Conservation (phyloP, 1,140 invertebrate genomes). For the Saxidomus purpurata region DNA sequence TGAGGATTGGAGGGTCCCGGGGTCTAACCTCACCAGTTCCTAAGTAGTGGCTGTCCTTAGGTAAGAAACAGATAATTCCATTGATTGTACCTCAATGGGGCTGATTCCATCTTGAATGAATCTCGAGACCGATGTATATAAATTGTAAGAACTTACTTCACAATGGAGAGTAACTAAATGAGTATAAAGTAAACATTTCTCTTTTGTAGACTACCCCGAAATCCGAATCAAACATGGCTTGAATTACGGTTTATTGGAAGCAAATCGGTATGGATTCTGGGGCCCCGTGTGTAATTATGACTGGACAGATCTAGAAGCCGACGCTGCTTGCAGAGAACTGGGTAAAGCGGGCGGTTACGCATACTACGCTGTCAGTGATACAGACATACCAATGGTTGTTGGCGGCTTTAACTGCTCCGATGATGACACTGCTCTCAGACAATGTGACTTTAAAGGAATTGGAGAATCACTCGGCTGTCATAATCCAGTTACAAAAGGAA, state of each 20-base stretch:
- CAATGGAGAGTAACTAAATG: too few species aligned
- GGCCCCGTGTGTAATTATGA: slow-evolving; percentile 69
- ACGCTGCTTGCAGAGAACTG: slow-evolving; percentile 62
- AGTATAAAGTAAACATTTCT: too few species aligned
- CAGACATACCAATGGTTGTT: slow-evolving; percentile 51
- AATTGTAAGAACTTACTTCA: too few species aligned
- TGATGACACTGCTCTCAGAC: slow-evolving; percentile 33
- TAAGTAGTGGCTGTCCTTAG: too few species aligned
- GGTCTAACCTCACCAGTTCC: too few species aligned
- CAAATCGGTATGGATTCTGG: slow-evolving; percentile 71
- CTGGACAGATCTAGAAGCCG: slow-evolving; percentile 69
- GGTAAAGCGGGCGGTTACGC: slow-evolving; percentile 60
- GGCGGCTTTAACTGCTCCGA: slow-evolving; percentile 70
- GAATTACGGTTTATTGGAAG: slow-evolving; percentile 60
- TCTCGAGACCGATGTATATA: too few species aligned
- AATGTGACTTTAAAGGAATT: slow-evolving; percentile 64
- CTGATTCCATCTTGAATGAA: too few species aligned
- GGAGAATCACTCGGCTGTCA: slow-evolving; percentile 64
- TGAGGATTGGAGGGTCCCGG: too few species aligned
- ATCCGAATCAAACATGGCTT: not conserved
- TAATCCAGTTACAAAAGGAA: not conserved
- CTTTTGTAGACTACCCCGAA: not conserved
- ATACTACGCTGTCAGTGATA: slow-evolving; percentile 25
- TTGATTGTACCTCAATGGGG: too few species aligned
- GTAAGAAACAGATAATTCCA: too few species aligned